Percentiles rank a stretch among this genome's conserved stretches.
phyloP scores from a whole-genome alignment of 2,888 invertebrate genomes.

The Stratiomys singularior region DNA sequence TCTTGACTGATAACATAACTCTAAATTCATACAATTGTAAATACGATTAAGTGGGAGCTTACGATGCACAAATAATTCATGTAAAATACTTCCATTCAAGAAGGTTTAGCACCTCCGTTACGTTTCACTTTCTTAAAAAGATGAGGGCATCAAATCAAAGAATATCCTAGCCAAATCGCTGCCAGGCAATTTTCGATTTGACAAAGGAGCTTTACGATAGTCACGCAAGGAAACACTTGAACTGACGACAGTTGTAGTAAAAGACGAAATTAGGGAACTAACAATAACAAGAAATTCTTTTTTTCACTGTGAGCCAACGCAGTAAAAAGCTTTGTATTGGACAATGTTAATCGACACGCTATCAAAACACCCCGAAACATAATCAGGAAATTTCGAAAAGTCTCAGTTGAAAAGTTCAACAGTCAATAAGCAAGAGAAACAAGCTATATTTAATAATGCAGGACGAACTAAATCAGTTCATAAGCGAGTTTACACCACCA shows the following conservation, averaged over 20 bases:
- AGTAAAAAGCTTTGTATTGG: not conserved
- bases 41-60: too few relatives aligned
- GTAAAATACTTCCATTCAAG: too few relatives aligned
- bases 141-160: not conserved
- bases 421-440: not conserved
- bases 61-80: too few relatives aligned
- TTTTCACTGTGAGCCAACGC: not conserved
- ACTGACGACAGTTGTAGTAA: not conserved
- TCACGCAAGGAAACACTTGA: constrained; percentile 28
- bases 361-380: not conserved
- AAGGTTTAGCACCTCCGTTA: too few relatives aligned
- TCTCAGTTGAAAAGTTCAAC: not conserved
- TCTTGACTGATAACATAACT: not conserved
- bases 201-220: not conserved
- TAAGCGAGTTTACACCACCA: too few relatives aligned
- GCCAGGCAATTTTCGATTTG: constrained; percentile 1
- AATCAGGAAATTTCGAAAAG: not conserved
- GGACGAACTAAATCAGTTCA: too few relatives aligned
- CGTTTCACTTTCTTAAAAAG: too few relatives aligned
- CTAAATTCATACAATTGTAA: not conserved
- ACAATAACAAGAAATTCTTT: not conserved
- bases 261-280: not conserved
- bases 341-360: not conserved
- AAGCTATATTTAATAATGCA: not conserved
- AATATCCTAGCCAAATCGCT: not conserved